These are phyloP conservation scores for Neodon shergylaensis DNA, from an alignment of 2,113 vertebrate genomes.

Conservation along the genomic window DNA sequence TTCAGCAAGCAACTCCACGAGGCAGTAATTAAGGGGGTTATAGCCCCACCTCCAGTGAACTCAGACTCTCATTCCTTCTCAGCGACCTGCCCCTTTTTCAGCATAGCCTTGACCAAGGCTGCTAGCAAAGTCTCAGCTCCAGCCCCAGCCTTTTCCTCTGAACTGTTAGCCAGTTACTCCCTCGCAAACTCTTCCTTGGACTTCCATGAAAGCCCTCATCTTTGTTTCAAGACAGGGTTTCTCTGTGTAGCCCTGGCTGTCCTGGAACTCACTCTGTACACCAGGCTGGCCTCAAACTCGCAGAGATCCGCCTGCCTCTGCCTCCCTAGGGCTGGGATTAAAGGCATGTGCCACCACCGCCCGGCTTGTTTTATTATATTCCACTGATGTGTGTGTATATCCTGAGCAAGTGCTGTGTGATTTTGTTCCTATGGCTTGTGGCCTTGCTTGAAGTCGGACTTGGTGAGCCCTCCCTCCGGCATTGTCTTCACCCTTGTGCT, in stretches of 20 bases:
- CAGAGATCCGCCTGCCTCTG: not conserved
- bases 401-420: not conserved
- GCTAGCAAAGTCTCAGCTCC: not conserved
- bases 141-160: not conserved
- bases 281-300: not conserved
- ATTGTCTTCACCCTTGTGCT: not conserved
- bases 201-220: not conserved
- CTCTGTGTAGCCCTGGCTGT: not conserved
- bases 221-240: not conserved
- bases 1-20: not conserved
- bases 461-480: not conserved
- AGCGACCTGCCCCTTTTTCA: not conserved
- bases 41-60: not conserved
- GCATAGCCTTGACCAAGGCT: not conserved
- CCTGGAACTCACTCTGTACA: not conserved
- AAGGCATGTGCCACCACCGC: not conserved
- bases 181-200: not conserved
- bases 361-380: not conserved
- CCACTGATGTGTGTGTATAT: not conserved
- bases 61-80: not conserved
- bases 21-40: not conserved
- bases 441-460: not conserved
- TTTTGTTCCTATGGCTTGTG: not conserved
- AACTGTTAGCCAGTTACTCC: not conserved
- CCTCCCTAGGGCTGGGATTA: not conserved